These are phyloP conservation scores for Didymodactylos carnosus DNA, from an alignment of 2,888 invertebrate genomes.

Conservation along the genomic window DNA sequence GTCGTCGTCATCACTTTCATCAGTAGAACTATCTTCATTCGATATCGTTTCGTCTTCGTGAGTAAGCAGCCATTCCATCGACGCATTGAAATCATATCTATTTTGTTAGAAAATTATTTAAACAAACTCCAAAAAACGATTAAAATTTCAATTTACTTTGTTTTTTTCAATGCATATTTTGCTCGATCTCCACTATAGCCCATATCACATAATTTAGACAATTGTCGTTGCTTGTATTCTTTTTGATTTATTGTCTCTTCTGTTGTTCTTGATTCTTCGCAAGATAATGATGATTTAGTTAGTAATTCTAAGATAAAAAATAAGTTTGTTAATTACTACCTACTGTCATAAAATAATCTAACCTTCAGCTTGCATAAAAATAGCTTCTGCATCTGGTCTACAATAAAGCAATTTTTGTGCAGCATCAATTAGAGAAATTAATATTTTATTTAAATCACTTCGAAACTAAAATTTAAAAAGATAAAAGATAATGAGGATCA, in stretches of 20 bases:
- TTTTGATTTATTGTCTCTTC: not conserved
- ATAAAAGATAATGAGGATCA: constrained; percentile 7
- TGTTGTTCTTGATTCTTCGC: constrained; percentile 9
- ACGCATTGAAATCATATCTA: not conserved
- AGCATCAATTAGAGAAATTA: constrained; percentile 46
- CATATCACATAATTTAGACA: constrained; percentile 28
- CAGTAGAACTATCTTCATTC: no score
- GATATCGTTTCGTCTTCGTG: no score
- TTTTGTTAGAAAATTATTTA: not conserved
- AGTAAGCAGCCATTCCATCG: not conserved
- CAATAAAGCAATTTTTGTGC: constrained; percentile 36
- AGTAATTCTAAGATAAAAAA: no score
- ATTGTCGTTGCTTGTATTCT: constrained; percentile 27
- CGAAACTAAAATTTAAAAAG: constrained; percentile 40
- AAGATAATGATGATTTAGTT: no score
- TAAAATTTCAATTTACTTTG: not conserved
- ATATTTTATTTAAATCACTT: constrained; percentile 47
- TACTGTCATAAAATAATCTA: constrained; percentile 13
- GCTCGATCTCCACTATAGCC: not conserved
- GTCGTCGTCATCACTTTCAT: not conserved
- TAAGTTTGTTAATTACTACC: no score
- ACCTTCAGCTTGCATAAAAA: constrained; percentile 32
- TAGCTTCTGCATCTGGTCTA: constrained; percentile 32
- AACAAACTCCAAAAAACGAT: not conserved
- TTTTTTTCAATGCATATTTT: not conserved